These are phyloP conservation scores for Prorops nasuta DNA, from an alignment of 1,140 invertebrate species.

Conservation along the genomic window DNA sequence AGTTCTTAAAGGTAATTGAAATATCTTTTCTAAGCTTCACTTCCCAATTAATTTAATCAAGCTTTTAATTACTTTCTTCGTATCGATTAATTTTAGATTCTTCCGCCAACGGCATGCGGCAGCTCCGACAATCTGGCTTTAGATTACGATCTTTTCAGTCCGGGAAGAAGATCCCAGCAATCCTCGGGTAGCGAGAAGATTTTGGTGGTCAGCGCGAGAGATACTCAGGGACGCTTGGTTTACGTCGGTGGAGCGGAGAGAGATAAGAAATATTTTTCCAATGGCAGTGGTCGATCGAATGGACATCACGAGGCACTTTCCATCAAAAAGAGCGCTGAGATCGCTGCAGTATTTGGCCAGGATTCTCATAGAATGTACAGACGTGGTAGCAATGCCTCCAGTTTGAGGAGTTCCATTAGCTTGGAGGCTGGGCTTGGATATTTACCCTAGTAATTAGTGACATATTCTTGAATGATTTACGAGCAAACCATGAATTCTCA, in stretches of 20 bases:
- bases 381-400: conserved; percentile 44
- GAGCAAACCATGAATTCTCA: not conserved
- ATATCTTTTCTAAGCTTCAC: not conserved
- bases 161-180: conserved; percentile 47
- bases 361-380: conserved; percentile 34
- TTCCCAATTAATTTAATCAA: not conserved
- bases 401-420: conserved; percentile 47
- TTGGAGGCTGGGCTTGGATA: conserved; percentile 52
- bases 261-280: conserved; percentile 39
- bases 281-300: conserved; percentile 27
- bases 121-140: conserved; percentile 67
- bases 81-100: not conserved
- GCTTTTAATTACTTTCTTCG: not conserved
- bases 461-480: conserved; percentile 1
- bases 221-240: conserved; percentile 57
- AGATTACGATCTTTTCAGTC: conserved; percentile 70
- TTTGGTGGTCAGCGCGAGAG: conserved; percentile 59
- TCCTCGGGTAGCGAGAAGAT: conserved; percentile 52
- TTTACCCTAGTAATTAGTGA: conserved; percentile 35
- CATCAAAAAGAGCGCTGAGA: conserved; percentile 85
- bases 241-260: conserved; percentile 55
- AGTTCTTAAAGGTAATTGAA: conserved; percentile 51
- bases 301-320: conserved; percentile 71
- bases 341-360: conserved; percentile 74
- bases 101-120: conserved; percentile 28